These are phyloP conservation scores for Pherbina coryleti DNA, from an alignment of 2,888 invertebrate genomes.

Conservation along the genomic window DNA sequence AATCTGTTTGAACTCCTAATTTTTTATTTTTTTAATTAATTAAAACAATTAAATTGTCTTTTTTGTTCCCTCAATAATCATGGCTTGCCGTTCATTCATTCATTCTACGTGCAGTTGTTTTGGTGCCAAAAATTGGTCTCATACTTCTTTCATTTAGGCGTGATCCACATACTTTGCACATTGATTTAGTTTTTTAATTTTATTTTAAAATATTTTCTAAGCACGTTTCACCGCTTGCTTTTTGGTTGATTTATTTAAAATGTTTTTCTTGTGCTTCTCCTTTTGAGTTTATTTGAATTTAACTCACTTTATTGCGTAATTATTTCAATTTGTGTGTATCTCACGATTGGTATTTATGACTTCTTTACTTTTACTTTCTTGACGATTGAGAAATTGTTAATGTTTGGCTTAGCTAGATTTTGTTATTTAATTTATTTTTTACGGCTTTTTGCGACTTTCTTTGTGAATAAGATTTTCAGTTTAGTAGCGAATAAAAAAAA, in stretches of 20 bases:
- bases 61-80: too few relatives aligned
- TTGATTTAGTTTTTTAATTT: background rate
- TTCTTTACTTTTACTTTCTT: too few relatives aligned
- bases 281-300: background rate
- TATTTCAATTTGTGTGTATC: slow-evolving; percentile 8
- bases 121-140: background rate
- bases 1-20: too few relatives aligned
- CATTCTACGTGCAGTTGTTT: background rate
- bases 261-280: too few relatives aligned
- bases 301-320: background rate
- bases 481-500: background rate
- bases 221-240: too few relatives aligned
- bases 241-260: too few relatives aligned
- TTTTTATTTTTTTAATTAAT: too few relatives aligned
- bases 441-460: background rate
- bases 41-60: too few relatives aligned
- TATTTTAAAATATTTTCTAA: background rate
- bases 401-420: background rate
- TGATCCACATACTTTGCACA: background rate
- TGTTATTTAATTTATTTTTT: background rate
- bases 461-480: background rate
- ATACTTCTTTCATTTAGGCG: background rate
- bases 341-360: slow-evolving; percentile 7
- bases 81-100: background rate
- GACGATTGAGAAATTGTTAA: too few relatives aligned